These are phyloP conservation scores for Hylyphantes graminicola DNA, from an alignment of 1,140 invertebrate genomes.

Conservation along the genomic window DNA sequence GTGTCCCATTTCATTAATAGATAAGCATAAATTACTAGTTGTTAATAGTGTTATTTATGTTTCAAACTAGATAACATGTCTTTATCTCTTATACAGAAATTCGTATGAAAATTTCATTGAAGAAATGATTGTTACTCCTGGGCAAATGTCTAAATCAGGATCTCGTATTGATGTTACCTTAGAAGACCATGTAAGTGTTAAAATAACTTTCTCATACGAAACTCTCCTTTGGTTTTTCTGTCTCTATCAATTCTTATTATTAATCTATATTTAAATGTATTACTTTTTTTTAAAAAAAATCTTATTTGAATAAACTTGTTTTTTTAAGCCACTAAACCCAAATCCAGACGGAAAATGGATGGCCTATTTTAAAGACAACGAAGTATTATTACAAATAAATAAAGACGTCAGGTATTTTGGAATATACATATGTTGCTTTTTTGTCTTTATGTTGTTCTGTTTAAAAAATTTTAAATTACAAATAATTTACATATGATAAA, in stretches of 20 bases:
- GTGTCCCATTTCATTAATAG: not conserved
- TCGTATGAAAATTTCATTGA: conserved; percentile 73
- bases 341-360: conserved; percentile 95
- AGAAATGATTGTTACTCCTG: conserved; percentile 56
- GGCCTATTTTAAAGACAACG: conserved; percentile 95
- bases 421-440: not conserved
- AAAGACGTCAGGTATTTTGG: conserved; percentile 86
- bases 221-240: not conserved
- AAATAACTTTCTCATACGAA: not conserved
- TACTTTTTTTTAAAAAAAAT: not conserved
- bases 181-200: conserved; percentile 61
- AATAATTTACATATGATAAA: no score
- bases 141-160: conserved; percentile 34
- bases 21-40: not conserved
- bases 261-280: not conserved
- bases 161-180: conserved; percentile 46
- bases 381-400: conserved; percentile 94
- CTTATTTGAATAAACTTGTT: conserved; percentile 7
- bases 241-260: not conserved
- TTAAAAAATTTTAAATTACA: not conserved
- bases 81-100: conserved; percentile 68
- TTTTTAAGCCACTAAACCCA: conserved; percentile 76
- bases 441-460: not conserved
- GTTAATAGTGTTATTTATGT: not conserved
- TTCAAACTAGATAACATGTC: not conserved